Evolutionary conservation across 2,888 invertebrate genomes (phyloP), one percentile per base, ranked within the genome.

Genomic region (Acrobasis consociella): DNA sequence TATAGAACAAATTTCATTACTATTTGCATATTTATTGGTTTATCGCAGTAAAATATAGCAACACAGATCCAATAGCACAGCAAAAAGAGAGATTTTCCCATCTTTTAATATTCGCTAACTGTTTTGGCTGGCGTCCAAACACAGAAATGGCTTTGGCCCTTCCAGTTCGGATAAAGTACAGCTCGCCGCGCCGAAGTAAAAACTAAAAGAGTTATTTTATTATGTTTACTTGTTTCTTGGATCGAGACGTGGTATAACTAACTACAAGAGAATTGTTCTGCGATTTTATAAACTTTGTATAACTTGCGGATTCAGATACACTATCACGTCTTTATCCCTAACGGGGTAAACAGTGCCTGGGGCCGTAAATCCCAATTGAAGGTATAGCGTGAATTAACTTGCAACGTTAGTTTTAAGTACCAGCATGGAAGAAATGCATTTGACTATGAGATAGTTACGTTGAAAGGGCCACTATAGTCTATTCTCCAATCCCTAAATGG

Each of bases 41-140:
- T 11, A n/a, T 13, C 1, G 46, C n/a, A 17, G 11, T 55, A 55
- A 9, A 55, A 55, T 11, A 55, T 16, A 10, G 16, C 10, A 38
- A 55, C 22, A 56, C 42, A 10, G 46, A 56, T 17, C 56, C 17
- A 42, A 56, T 17, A 56, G 22, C 17, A 17, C 13, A 17, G 17
- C 22, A 42, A 42, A n/a, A 46, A 11, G n/a, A 16, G 42, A n/a
- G 11, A 11, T 22, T 56, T 56, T 56, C 22, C 56, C 46, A 56
- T 56, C 56, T 56, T 56, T 55, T 55, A 55, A 55, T 55, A 55
- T 56, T 56, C 56, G 56, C 42, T 56, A 46, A 56, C 56, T 10
- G 42, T 42, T 42, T 56, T 56, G 56, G 56, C 56, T 1, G 8
- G 13, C 42, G 17, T 56, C 56, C 56, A 56, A 56, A 22, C 16